Conservation (phyloP, 2,113 vertebrate species). For the Opisthocomus hoazin region DNA sequence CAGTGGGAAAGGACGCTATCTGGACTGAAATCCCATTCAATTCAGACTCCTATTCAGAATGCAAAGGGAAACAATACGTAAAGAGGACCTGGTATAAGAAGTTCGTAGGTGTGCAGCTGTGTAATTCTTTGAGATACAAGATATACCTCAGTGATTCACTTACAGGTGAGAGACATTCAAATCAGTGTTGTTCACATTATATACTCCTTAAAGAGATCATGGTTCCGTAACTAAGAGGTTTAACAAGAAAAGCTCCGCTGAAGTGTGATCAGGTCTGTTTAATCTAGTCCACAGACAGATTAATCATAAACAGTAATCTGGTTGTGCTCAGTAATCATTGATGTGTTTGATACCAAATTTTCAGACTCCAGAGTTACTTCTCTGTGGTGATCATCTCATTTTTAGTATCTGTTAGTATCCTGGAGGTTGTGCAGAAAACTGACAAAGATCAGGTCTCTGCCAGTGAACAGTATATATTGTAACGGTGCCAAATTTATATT, state of each 20-base stretch:
- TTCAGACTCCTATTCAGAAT: constrained; percentile 88
- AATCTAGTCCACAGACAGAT: not conserved
- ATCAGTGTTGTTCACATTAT: not conserved
- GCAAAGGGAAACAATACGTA: constrained; percentile 89
- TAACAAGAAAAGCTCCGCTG: not conserved
- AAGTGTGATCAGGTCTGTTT: not conserved
- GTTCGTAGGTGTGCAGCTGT: constrained; percentile 97
- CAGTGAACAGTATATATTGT: not conserved
- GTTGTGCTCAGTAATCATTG: not conserved
- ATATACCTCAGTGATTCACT: constrained; percentile 97
- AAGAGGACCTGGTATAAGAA: constrained; percentile 99
- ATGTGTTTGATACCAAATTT: not conserved
- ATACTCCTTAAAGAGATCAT: not conserved
- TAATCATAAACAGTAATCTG: not conserved
- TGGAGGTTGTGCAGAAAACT: not conserved
- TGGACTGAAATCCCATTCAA: constrained; percentile 95
- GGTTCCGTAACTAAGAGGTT: not conserved
- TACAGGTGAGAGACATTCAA: constrained; percentile 77
- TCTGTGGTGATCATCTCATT: not conserved
- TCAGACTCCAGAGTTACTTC: not conserved
- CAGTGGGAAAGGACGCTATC: constrained; percentile 93
- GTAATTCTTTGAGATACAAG: constrained; percentile 97
- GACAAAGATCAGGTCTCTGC: not conserved
- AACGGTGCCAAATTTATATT: not conserved
- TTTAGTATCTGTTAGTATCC: not conserved